Evolutionary conservation across 2,113 vertebrate genomes (phyloP), one percentile per base, ranked within the genome.

Genomic region (Madoqua kirkii): DNA sequence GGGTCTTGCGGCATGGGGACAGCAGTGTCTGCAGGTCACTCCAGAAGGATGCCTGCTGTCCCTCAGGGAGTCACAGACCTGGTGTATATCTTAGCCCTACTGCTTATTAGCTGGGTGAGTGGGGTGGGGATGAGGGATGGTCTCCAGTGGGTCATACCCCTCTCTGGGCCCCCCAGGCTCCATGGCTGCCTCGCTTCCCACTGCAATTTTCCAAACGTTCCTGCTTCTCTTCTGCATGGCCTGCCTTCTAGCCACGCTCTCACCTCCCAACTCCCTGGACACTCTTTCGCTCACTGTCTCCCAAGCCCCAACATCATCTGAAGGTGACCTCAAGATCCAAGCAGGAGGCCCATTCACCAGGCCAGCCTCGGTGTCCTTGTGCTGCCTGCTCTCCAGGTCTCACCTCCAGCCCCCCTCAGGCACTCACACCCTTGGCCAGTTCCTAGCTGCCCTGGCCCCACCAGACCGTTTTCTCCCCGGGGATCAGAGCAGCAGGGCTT

Each of bases 111-210:
- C 45, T 62, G 36, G 62, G 71, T 55, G 71, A 19, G 13, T 4
- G 7, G 50, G 33, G 6, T 83, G 81, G 52, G n/a, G 13, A n/a
- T 27, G 27, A 29, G 17, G 50, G 43, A 40, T 36, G 55, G 3
- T 52, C 19, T 43, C 17, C 17, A 54, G 64, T 3, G n/a, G 54
- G 54, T 50, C 36, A 16, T 5, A 13, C 9, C 19, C 40, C 36
- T 10, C 62, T 36, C 50, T 64, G 62, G 14, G 81, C 11, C 1
- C 36, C 50, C 78, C 27, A 10, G 67, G 27, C n/a, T 59, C 27
- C 1, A 6, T 1, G 2, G 0, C 48, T 8, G 15, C 29, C 57
- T 62, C 11, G 0, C 6, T 21, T 27, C 29, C 43, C 33, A n/a
- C 1, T 17, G 59, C 33, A 59, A 59, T 59, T 11, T 71, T 27